Base-by-base conservation (phyloP, 2,113 vertebrate species). In the Heterotilapia buettikoferi region DNA sequence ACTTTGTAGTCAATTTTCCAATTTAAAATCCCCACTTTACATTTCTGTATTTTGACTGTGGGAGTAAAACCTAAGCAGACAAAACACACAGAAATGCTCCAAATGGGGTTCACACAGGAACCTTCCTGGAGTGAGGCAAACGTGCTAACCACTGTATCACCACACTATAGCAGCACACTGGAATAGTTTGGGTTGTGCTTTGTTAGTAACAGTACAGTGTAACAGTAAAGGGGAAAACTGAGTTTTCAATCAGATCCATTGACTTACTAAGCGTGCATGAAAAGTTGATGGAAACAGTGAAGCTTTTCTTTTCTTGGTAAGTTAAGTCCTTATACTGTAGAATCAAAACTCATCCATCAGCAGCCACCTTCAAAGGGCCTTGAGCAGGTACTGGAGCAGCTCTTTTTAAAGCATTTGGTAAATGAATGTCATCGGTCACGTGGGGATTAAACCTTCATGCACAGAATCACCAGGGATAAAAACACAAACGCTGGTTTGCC, bases 111-210 rank as follows among this genome's bases (percentile, higher is more conserved):
- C 24, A 29, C 7, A 40, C 63, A 68, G 33, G 61, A 38, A n/a
- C 33, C 21, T 1, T 38, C 33, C 33, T 8, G 19, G 19, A 68
- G 33, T 14, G 63, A 57, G 56, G 56, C 13, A 7, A 29, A 26
- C 7, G 12, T 2, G 12, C 63, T 21, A 1, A 68, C 33, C 19
- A 68, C 63, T 21, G 36, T 2, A 40, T 21, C 36, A 68, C 33
- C 63, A 68, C 6, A 68, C 12, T 21, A 0, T 1, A 14, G 63
- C n/a, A 40, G 63, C n/a, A 40, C 6, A 7, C 63, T 24, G n/a
- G 2, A 21, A 40, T 4, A 68, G 33, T 7, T 16, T 47, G 14
- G 13, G 3, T 9, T 68, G 63, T n/a, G 59, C 31, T 63, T 36
- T 36, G 59, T 63, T 3, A 63, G 59, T 63, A 53, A 31, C 59